Evolutionary conservation across 2,113 vertebrate species (phyloP), one percentile per base, ranked within the genome.

Genomic region (Prochilodus magdalenae): DNA sequence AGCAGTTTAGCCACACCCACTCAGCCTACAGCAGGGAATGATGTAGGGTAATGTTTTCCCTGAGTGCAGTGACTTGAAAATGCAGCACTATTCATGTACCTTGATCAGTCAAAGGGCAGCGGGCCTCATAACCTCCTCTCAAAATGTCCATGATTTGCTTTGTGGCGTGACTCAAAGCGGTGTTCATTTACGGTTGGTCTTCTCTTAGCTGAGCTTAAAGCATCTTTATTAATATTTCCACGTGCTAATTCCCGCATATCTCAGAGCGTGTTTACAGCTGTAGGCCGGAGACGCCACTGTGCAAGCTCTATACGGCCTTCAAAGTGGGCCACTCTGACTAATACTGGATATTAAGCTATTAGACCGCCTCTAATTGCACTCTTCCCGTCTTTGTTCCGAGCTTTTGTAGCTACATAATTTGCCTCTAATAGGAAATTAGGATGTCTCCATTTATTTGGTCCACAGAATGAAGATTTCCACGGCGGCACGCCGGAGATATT

Each of bases 381-480:
- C 40, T 65, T 77, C 60, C 4, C 20, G 30, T 70, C 30, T 12
- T 79, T 69, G 47, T 70, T 57, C 13, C 14, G 24, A 66, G 14
- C 27, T 53, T 70, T 79, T 70, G 51, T 79, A 26, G 20, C 20
- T 6, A 62, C 59, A 47, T 65, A 63, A 75, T 75, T 75, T 62
- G 22, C 15, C 16, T 22, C 29, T 55, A 81, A 69, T 47, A 57
- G n/a, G 10, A 82, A 59, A 82, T 67, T 72, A 66, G 72, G 30
- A 75, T 55, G 24, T 82, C 44, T 73, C n/a, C 33, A 75, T 75
- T 57, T 77, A 70, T 77, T 60, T 51, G 71, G 63, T 69, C 27
- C 76, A 40, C 18, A 55, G 36, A 78, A 69, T 78, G 33, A 67
- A 78, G 29, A 78, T 63, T 36, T 49, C 16, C 24, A 77, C n/a